Evolutionary conservation across 2,888 invertebrate genomes (phyloP).

Genomic region (Ophioninae sp.): DNA sequence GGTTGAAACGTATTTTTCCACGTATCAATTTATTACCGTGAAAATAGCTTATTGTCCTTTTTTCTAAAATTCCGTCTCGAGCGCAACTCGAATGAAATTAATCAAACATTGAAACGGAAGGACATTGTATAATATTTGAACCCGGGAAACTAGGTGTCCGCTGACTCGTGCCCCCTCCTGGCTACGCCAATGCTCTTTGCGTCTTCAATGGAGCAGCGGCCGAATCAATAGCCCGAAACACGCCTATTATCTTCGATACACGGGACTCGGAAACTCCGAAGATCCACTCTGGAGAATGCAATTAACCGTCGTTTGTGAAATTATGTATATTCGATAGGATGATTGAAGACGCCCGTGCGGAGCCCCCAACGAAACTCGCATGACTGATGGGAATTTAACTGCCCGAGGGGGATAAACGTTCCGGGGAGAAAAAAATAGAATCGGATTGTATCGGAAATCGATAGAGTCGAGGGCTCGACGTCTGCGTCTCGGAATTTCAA

Average conservation of each 20-base stretch:
- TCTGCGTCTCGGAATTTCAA: background rate
- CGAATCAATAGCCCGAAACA: background rate
- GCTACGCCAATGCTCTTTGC: background rate
- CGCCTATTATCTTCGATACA: background rate
- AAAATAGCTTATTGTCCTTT: too few species aligned
- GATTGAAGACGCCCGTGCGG: background rate
- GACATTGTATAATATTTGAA: too few species aligned
- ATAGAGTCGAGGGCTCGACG: background rate
- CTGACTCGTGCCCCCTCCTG: too few species aligned
- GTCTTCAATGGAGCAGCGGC: background rate
- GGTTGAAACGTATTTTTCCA: too few species aligned
- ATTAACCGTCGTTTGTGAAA: background rate
- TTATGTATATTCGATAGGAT: constrained; percentile 10
- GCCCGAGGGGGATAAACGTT: background rate
- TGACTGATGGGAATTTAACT: constrained; percentile 11
- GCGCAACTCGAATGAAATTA: too few species aligned
- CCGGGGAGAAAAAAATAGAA: background rate
- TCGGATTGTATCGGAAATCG: background rate
- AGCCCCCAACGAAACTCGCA: background rate
- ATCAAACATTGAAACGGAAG: too few species aligned
- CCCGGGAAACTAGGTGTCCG: too few species aligned
- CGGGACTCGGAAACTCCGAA: background rate
- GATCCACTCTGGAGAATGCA: background rate
- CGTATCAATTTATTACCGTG: too few species aligned
- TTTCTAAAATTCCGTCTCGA: too few species aligned